These are phyloP conservation scores for Horisme vitalbata DNA, from an alignment of 2,888 invertebrate genomes.

Conservation along the genomic window DNA sequence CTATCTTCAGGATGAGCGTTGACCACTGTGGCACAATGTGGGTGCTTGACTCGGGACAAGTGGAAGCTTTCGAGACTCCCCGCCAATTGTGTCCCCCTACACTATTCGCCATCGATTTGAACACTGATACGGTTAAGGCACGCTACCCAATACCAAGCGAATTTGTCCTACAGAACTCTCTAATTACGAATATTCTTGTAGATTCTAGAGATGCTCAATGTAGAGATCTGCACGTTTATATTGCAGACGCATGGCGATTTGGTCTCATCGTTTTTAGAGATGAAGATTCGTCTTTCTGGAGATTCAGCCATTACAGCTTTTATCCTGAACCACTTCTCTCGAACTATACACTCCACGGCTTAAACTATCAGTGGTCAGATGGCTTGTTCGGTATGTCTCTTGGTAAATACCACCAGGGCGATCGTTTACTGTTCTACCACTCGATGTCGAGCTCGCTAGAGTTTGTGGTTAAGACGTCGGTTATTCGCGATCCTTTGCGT, in stretches of 20 bases:
- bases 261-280: conserved; percentile 85
- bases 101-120: conserved; percentile 87
- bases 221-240: conserved; percentile 85
- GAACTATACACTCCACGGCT: conserved; percentile 88
- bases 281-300: conserved; percentile 83
- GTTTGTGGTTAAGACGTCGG: conserved; percentile 87
- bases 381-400: conserved; percentile 90
- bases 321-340: conserved; percentile 88
- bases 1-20: conserved; percentile 89
- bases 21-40: conserved; percentile 91
- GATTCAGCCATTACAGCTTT: conserved; percentile 87
- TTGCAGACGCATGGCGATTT: conserved; percentile 87
- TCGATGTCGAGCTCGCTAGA: conserved; percentile 92
- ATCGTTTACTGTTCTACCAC: conserved; percentile 89
- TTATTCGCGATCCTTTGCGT: conserved; percentile 85
- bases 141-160: conserved; percentile 86
- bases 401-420: conserved; percentile 80
- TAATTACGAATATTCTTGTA: conserved; percentile 87
- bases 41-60: conserved; percentile 91
- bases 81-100: conserved; percentile 89
- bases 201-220: conserved; percentile 85
- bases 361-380: conserved; percentile 92
- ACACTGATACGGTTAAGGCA: conserved; percentile 84
- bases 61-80: conserved; percentile 85
- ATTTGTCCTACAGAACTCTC: conserved; percentile 85